Evolutionary conservation across 2,113 vertebrate genomes (phyloP).

Genomic region (Platichthys flesus): DNA sequence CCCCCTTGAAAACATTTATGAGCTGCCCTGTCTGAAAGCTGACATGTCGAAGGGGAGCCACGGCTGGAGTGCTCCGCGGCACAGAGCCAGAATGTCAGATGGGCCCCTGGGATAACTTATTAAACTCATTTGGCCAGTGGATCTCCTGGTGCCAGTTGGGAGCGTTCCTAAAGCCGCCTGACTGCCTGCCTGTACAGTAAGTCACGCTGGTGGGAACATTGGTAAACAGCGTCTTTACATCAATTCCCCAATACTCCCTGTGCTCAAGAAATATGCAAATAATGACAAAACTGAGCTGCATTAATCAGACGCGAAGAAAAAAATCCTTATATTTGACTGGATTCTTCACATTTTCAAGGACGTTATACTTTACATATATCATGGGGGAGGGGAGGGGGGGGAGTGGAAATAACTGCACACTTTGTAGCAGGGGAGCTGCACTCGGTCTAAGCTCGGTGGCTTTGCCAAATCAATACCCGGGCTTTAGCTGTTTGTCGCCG

Average conservation of each 20-base stretch:
- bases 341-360: not conserved
- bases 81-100: slow-evolving; percentile 73
- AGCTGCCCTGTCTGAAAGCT: slow-evolving; percentile 58
- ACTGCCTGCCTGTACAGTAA: slow-evolving; percentile 57
- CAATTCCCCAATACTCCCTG: slow-evolving; percentile 63
- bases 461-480: slow-evolving; percentile 16
- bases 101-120: slow-evolving; percentile 77
- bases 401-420: not conserved
- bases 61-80: slow-evolving; percentile 54
- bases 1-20: slow-evolving; percentile 69
- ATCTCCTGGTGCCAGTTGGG: slow-evolving; percentile 75
- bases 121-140: slow-evolving; percentile 78
- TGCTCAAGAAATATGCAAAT: slow-evolving; percentile 61
- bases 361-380: slow-evolving; percentile 2
- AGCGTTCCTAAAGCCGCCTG: slow-evolving; percentile 63
- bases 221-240: slow-evolving; percentile 66
- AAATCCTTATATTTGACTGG: not conserved
- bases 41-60: slow-evolving; percentile 70
- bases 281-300: slow-evolving; percentile 52
- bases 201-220: slow-evolving; percentile 54
- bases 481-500: not conserved
- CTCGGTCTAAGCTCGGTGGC: slow-evolving; percentile 8
- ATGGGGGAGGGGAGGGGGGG: not conserved
- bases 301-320: slow-evolving; percentile 34
- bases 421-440: not conserved